Base-by-base conservation (phyloP, 2,113 vertebrate genomes). In the Oenanthe oenanthe region DNA sequence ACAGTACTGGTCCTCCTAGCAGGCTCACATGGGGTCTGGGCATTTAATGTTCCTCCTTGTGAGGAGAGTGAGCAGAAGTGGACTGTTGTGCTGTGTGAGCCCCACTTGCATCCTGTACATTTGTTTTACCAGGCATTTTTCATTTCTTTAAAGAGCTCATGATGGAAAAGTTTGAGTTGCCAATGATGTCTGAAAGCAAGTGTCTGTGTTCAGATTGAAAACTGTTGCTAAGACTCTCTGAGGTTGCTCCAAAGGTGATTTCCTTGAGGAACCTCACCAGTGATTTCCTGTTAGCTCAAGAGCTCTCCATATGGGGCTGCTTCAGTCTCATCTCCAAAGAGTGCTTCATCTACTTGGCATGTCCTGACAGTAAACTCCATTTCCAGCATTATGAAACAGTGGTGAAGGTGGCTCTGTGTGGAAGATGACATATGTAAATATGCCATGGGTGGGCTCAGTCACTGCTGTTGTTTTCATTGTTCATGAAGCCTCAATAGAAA, bases 11-110 rank as follows among this genome's bases (percentile, higher is more conserved):
- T 21, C 24, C 20, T 77, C 6, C 54, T 26, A 36, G 25, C 18
- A 87, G 43, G 10, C 6, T 32, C 1, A 2, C 10, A 3, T 0
- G 3, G 42, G 9, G 10, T 45, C 17, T 79, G 53, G 13, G 17
- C 3, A 3, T 47, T 90, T 61, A 17, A 7, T 25, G 13, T 24
- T 85, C 38, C 34, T 76, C 8, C 56, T 73, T 68, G 54, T 38
- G 62, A 72, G 17, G 0, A 2, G 5, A 5, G 3, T 38, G 56
- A 58, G 29, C 48, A 88, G 62, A 85, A 82, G 13, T 1, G 0
- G 38, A 12, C 31, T 70, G n/a, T 12, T 85, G 24, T 57, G 19
- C 51, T 78, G n/a, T n/a, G 5, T 24, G 24, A 84, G 48, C 20
- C 13, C 78, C 19, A 10, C 54, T 4, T 8, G 17, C 7, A 34